Conservation (phyloP, 1,140 invertebrate genomes). For the Conus betulinus region DNA sequence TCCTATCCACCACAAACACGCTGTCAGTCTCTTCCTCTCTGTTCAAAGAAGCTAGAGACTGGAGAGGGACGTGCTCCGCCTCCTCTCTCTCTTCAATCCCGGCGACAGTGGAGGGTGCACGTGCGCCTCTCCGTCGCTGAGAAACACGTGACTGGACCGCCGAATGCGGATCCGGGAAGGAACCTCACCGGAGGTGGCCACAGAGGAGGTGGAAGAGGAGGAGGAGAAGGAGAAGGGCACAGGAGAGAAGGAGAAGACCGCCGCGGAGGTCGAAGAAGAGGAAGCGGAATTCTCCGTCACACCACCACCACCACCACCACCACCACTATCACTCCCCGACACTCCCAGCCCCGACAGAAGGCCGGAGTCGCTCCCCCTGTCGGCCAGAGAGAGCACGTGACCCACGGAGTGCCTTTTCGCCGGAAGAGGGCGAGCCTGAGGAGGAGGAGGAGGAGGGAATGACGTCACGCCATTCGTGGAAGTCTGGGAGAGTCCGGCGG, state of each 20-base stretch:
- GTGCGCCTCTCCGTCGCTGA: constrained; percentile 17
- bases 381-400: not conserved
- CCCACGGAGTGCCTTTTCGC: constrained; percentile 13
- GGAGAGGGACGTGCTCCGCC: not conserved
- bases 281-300: too few species aligned
- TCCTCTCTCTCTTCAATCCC: too few species aligned
- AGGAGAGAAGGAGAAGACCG: too few species aligned
- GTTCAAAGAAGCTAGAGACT: not conserved
- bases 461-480: not conserved
- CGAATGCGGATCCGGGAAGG: not conserved
- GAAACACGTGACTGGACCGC: constrained; percentile 34
- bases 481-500: not conserved
- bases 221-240: not conserved
- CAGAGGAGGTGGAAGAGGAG: not conserved
- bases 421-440: not conserved
- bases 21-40: not conserved
- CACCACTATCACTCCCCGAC: too few species aligned
- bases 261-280: too few species aligned
- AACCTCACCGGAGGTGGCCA: not conserved
- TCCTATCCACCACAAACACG: not conserved
- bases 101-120: not conserved
- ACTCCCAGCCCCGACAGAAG: not conserved
- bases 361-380: not conserved
- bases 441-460: not conserved
- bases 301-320: too few species aligned